Conservation (phyloP, 92 coral and sea anemone genomes). For the Phenganax subtilis region DNA sequence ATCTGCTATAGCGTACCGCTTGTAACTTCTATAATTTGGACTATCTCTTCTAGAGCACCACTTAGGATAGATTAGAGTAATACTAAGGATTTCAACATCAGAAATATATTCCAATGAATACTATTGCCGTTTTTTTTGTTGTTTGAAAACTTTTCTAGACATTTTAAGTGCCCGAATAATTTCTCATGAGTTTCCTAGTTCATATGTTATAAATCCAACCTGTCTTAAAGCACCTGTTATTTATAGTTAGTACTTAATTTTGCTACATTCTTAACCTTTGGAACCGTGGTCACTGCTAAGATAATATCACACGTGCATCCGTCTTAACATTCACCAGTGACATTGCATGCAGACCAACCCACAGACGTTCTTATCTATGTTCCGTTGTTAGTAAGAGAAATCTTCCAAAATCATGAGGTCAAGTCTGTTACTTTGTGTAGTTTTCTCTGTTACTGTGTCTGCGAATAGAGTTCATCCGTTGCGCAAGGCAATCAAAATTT, state of each 20-base stretch:
- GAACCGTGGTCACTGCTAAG: neutral
- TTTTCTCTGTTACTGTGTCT: neutral
- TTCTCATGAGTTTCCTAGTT: too few species aligned
- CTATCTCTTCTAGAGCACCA: too few species aligned
- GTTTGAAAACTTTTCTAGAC: too few species aligned
- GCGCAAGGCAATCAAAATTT: conserved; percentile 13
- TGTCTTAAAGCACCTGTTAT: too few species aligned
- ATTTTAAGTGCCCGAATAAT: too few species aligned
- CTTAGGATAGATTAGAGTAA: too few species aligned
- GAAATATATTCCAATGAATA: too few species aligned
- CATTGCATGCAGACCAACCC: neutral
- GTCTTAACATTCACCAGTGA: neutral
- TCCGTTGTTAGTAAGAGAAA: neutral
- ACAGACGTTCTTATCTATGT: neutral
- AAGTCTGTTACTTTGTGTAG: neutral
- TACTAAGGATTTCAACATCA: too few species aligned
- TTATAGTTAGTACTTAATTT: neutral
- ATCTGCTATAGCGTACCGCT: too few species aligned
- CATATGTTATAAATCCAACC: too few species aligned
- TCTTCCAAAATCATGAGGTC: neutral
- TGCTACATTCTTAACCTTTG: neutral
- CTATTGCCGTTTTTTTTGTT: too few species aligned
- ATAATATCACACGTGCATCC: neutral
- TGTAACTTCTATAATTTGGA: too few species aligned
- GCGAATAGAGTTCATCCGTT: conserved; percentile 25